Evolutionary conservation across 23 tunicate species (phyloP).

Genomic region (Phallusia fumigata): DNA sequence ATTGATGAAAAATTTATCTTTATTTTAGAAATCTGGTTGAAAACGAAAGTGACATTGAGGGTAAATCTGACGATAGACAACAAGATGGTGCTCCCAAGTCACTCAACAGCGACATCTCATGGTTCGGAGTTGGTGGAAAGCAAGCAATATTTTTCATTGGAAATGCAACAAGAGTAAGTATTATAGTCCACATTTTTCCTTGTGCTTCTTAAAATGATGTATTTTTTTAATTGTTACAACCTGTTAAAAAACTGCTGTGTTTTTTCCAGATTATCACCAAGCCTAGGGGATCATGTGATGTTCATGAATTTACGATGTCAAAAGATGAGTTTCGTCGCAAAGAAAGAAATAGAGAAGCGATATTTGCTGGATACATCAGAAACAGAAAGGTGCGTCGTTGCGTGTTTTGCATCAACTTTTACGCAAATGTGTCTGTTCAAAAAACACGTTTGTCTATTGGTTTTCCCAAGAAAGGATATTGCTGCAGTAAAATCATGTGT

Average conservation of each 20-base stretch:
- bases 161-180: constrained; percentile 72
- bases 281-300: constrained; percentile 68
- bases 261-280: constrained; percentile 69
- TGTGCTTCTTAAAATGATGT: too few relatives aligned
- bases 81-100: constrained; percentile 61
- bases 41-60: constrained; percentile 9
- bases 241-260: not conserved
- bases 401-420: too few relatives aligned
- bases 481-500: too few relatives aligned
- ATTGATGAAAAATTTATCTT: not conserved
- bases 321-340: constrained; percentile 84
- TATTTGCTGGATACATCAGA: constrained; percentile 76
- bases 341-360: constrained; percentile 76
- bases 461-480: too few relatives aligned
- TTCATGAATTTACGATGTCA: constrained; percentile 87
- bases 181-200: too few relatives aligned
- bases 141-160: constrained; percentile 95
- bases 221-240: too few relatives aligned
- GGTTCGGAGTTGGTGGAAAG: constrained; percentile 98
- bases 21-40: not conserved
- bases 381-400: constrained; percentile 58
- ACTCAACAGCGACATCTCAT: constrained; percentile 92
- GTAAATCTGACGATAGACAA: not conserved
- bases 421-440: too few relatives aligned
- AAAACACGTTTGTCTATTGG: too few relatives aligned